phyloP scores from a whole-genome alignment of 1,140 invertebrate genomes.

The Cryptotermes secundus region DNA sequence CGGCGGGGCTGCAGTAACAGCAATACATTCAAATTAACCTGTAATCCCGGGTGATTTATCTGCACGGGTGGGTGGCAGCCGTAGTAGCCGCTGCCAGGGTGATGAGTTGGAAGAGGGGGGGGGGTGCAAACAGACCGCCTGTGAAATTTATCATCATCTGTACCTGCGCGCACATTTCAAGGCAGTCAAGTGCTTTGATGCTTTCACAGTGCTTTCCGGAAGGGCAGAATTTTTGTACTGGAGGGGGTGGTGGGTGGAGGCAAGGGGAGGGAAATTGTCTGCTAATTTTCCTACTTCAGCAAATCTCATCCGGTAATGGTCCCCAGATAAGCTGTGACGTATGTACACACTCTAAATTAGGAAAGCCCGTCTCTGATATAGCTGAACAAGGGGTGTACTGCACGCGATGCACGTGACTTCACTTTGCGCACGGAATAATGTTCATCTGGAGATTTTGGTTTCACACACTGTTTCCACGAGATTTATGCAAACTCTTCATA shows the following conservation, averaged over 20 bases:
- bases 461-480: no score
- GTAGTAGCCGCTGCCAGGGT: not conserved
- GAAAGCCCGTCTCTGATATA: not conserved
- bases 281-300: not conserved
- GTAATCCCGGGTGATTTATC: not conserved
- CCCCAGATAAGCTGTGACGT: not conserved
- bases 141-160: not conserved
- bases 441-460: no score
- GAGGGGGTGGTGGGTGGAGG: not conserved
- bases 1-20: not conserved
- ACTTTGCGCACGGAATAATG: not conserved
- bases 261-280: not conserved
- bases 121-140: not conserved
- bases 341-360: not conserved
- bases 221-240: not conserved
- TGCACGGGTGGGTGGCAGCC: not conserved
- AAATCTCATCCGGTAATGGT: not conserved
- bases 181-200: not conserved
- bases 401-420: not conserved
- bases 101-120: not conserved
- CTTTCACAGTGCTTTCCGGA: not conserved
- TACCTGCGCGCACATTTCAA: not conserved
- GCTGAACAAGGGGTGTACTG: not conserved
- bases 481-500: no score
- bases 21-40: conserved; percentile 3